Base-by-base conservation (phyloP, 2,888 invertebrate species). In the Pasiphila rectangulata region DNA sequence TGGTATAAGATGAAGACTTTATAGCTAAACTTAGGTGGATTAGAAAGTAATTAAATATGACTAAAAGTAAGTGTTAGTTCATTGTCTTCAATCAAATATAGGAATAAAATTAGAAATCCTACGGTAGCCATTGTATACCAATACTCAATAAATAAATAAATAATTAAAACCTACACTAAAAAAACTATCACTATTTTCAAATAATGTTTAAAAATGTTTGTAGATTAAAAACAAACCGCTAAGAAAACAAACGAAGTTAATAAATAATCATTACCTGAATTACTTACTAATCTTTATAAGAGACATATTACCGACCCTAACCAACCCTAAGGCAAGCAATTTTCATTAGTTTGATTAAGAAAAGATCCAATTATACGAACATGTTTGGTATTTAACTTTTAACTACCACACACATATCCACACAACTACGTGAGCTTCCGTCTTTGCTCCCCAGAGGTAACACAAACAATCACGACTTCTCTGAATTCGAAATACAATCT, bases 331-430 rank as follows among this genome's bases (percentile, higher is more conserved):
- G 70, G 66, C 66, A 72, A 58, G 67, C 71, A 61, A 70, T 75
- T 75, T 80, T 80, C 81, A 83, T 84, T 82, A 83, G 69, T 71
- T 76, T 81, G 81, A 83, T 83, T 83, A 81, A 77, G 75, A 74
- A 81, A 74, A 80, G 73, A 76, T 75, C 77, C 75, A 66, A 75
- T 75, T 63, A 64, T 66, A 65, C 64, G 66, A 66, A 70, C 72
- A 72, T 75, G 74, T 53, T 73, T 72, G 78, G 77, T 82, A 80
- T 83, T 85, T 82, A 83, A 84, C 83, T 83, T 83, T 83, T 83
- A 82, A 83, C 80, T 79, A 75, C 72, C 70, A 64, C 66, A 69
- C 67, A 72, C 69, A 74, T 66, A 73, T 67, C 64, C 63, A 64
- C 59, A 50, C 52, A 39, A 49, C 45, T 59, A 55, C 70, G 68